phyloP scores from a whole-genome alignment of 1,140 invertebrate species.

The Holotrichia oblita region DNA sequence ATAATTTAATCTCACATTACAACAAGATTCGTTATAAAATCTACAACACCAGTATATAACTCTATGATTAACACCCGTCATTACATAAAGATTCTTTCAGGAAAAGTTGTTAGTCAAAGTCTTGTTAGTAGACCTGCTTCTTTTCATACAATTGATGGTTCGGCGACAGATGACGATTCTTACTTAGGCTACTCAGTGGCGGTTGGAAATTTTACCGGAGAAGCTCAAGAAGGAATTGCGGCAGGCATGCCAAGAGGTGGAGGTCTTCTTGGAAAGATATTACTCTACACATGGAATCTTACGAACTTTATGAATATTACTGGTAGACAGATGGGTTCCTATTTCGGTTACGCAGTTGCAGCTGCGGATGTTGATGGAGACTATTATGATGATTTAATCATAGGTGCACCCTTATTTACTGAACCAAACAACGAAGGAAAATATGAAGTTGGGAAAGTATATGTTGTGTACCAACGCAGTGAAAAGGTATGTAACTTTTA shows the following conservation, averaged over 20 bases:
- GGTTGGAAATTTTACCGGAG: constrained; percentile 87
- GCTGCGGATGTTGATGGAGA: constrained; percentile 94
- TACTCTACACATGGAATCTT: constrained; percentile 85
- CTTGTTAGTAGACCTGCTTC: constrained; percentile 71
- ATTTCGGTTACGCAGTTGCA: constrained; percentile 93
- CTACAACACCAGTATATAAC: not conserved
- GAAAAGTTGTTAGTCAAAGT: constrained; percentile 82
- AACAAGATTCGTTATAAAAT: constrained; percentile 43
- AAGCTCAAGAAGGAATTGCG: constrained; percentile 81
- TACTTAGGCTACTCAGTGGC: constrained; percentile 95
- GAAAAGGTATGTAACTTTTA: constrained; percentile 45
- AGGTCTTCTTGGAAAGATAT: constrained; percentile 84
- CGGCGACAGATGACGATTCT: constrained; percentile 83
- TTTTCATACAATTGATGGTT: constrained; percentile 81
- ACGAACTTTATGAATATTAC: constrained; percentile 86
- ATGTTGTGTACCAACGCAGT: constrained; percentile 78
- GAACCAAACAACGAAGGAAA: constrained; percentile 82
- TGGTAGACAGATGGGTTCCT: constrained; percentile 92
- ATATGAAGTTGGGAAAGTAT: constrained; percentile 92
- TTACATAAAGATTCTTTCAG: constrained; percentile 65
- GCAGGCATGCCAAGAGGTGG: constrained; percentile 89
- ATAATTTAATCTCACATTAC: not conserved
- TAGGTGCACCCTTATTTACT: constrained; percentile 95
- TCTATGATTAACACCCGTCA: not conserved
- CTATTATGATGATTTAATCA: constrained; percentile 89